Base-by-base conservation (phyloP, 2,888 invertebrate genomes). In the Hoplodrina blanda region DNA sequence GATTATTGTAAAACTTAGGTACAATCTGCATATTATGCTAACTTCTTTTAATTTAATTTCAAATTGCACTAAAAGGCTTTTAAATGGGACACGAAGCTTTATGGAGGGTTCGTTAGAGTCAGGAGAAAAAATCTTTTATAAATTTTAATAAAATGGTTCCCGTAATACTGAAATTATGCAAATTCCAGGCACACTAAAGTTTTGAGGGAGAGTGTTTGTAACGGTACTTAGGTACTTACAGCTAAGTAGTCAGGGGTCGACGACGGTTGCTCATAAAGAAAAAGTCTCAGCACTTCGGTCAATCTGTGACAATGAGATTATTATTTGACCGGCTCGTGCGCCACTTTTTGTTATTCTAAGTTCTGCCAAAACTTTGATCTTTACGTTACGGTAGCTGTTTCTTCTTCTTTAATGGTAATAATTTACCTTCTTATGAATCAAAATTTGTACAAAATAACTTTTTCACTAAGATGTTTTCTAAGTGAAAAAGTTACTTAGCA, bases 91-190 rank as follows among this genome's bases (percentile, higher is more conserved):
- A 17, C 55, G n/a, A 46, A 62, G 61, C 70, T 70, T 75, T 60
- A 44, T 61, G 20, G 70, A 75, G 63, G 59, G 37, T 20, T 63
- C 50, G 52, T 67, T 69, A 52, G 60, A 64, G 62, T 44, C 37
- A 11, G 33, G 44, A 53, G 46, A 53, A 61, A 25, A 67, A 60
- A 60, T 60, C 20, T 57, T 77, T 63, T 69, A 69, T 56, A 60
- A 54, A 59, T 55, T 76, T 59, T 41, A 64, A 69, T 69, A 66
- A 67, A 69, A 66, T 19, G 10, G 20, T 69, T 55, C 17, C 6
- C 41, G 13, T 62, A 56, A 68, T 76, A 46, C 53, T 57, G 33
- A 62, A 53, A 63, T 57, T 70, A 70, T 70, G 77, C 52, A 76
- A 79, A 73, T 65, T 68, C 20, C 46, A 60, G 30, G 30, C 25